Evolutionary conservation across 2,888 invertebrate species (phyloP), one percentile per base, ranked within the genome.

Genomic region (Microplitis manilae): DNA sequence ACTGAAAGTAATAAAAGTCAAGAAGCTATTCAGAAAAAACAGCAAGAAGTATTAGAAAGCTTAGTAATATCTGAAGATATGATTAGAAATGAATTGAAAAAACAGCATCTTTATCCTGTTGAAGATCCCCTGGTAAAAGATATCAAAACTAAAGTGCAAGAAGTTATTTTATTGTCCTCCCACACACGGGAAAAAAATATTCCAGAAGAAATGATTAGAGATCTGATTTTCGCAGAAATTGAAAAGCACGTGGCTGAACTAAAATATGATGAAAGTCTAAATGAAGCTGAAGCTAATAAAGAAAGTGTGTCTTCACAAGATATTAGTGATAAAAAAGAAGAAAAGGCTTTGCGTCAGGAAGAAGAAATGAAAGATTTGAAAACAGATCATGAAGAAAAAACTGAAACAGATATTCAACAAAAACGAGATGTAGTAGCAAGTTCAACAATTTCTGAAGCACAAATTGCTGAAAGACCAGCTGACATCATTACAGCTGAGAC

Each of bases 371-470:
- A 41, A 9, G 4, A 41, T 41, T 41, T 41, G 41, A 41, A 0
- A 65, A 61, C 71, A 20, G 38, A 72, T 8, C 70, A 59, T 0
- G 50, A 80, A 59, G 73, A 79, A n/a, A 73, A 62, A 38, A 17
- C 13, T 30, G 39, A 15, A 30, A 30, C 76, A 8, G 72, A 68
- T 75, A 77, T 79, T 1, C 68, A 81, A 30, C 30, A 30, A 30
- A 30, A 30, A 4, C 30, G 30, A 4, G 30, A 30, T 4, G 4
- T 30, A 2, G 30, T 30, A 20, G 76, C 80, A 75, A 73, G 80
- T 13, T 76, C 83, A 8, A 77, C 71, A 41, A 83, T 83, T 40
- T 72, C 84, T 6, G 65, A 80, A 20, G 7, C 68, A 39, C 59
- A 67, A 30, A 68, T 41, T 2, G 80, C 61, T 59, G 76, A 72